Percentiles rank a stretch among this genome's conserved stretches.
Evolutionary conservation across 1,140 invertebrate genomes (phyloP).

Genomic region (Scaptomyza graminum): DNA sequence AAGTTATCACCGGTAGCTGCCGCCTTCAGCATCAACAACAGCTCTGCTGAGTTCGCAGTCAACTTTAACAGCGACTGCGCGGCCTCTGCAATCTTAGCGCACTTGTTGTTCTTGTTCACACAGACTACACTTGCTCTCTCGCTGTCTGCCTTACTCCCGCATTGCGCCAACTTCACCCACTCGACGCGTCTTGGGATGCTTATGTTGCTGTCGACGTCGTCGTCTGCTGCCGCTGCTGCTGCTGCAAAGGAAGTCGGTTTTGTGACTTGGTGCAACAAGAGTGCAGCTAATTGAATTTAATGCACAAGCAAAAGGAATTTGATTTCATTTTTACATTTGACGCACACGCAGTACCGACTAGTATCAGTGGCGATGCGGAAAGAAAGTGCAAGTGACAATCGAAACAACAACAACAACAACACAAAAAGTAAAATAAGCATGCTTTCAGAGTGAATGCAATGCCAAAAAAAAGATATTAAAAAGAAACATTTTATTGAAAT

Average conservation of each 20-base stretch:
- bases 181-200: conserved; percentile 31
- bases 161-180: conserved; percentile 32
- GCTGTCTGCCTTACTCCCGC: conserved; percentile 12
- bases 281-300: conserved; percentile 77
- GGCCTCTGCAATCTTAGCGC: background rate
- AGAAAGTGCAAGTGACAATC: conserved; percentile 43
- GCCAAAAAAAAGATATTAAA: conserved; percentile 12
- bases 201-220: background rate
- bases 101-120: conserved; percentile 7
- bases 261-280: conserved; percentile 69
- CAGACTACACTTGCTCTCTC: conserved; percentile 1
- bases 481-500: conserved; percentile 9
- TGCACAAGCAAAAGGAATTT: conserved; percentile 68
- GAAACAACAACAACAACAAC: conserved; percentile 13
- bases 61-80: conserved; percentile 4
- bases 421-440: conserved; percentile 1
- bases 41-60: conserved; percentile 14
- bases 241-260: conserved; percentile 69
- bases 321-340: conserved; percentile 59
- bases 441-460: conserved; percentile 25
- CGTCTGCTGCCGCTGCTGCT: conserved; percentile 11
- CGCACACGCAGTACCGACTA: conserved; percentile 39
- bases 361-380: conserved; percentile 45
- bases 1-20: conserved; percentile 36
- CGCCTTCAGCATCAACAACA: conserved; percentile 15